Evolutionary conservation across 2,113 vertebrate genomes (phyloP).

Genomic region (Pelecanoides urinatrix): DNA sequence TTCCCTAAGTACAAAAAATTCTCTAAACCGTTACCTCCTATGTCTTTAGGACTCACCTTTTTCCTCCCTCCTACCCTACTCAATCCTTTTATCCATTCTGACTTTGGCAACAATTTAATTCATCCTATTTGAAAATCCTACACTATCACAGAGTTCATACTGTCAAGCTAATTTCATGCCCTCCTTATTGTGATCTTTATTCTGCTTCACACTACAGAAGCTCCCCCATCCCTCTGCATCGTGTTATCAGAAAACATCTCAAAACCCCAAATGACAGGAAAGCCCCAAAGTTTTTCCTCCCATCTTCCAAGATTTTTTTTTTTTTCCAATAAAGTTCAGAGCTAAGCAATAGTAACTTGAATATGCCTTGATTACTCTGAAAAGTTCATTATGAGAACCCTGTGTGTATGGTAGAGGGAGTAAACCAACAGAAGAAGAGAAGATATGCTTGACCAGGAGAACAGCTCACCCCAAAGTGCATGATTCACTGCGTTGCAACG

Average conservation of each 20-base stretch:
- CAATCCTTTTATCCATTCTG: not conserved
- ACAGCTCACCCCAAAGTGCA: not conserved
- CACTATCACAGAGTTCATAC: not conserved
- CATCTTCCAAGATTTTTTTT: not conserved
- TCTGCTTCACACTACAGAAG: constrained; percentile 2
- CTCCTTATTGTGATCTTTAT: constrained; percentile 11
- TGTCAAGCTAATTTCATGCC: not conserved
- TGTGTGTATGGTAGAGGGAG: not conserved
- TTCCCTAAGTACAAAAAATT: not conserved
- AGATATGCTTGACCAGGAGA: not conserved
- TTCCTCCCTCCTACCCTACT: not conserved
- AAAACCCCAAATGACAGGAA: not conserved
- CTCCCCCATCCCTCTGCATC: not conserved
- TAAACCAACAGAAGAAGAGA: not conserved
- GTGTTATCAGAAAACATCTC: not conserved
- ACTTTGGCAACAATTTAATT: constrained; percentile 15
- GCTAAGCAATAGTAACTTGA: not conserved
- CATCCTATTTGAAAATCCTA: not conserved
- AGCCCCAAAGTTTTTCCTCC: not conserved
- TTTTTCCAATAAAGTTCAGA: not conserved
- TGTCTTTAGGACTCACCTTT: not conserved
- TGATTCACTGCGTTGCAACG: not conserved
- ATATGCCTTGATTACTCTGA: not conserved
- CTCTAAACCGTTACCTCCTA: not conserved
- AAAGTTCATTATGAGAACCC: not conserved